These are phyloP conservation scores for Plebejus anna DNA, from an alignment of 2,888 invertebrate species.

Conservation along the genomic window DNA sequence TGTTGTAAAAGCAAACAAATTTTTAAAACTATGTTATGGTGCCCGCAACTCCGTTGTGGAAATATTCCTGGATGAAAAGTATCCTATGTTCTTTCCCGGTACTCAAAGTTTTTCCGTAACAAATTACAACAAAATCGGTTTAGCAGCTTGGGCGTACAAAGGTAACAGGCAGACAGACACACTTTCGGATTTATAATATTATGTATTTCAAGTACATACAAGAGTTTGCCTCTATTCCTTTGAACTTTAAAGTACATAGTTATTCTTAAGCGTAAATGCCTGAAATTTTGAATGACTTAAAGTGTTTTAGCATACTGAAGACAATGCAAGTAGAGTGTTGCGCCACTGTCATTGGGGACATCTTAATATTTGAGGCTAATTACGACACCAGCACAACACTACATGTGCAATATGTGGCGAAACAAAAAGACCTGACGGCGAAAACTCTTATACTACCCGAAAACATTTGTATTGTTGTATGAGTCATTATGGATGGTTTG, in stretches of 20 bases:
- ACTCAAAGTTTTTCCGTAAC: no score
- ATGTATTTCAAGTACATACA: no score
- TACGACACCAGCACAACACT: slow-evolving; percentile 24
- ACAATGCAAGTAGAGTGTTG: slow-evolving; percentile 9
- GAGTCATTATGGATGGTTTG: neutral
- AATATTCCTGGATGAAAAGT: no score
- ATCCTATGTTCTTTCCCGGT: no score
- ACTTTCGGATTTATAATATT: no score
- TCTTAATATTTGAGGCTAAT: slow-evolving; percentile 31
- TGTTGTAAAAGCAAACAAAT: neutral
- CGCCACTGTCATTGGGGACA: slow-evolving; percentile 44
- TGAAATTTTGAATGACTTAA: neutral
- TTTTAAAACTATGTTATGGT: no score
- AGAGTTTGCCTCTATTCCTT: no score
- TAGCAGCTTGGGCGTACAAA: no score
- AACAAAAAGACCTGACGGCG: neutral
- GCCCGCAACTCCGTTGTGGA: no score
- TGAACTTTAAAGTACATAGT: no score
- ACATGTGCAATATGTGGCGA: slow-evolving; percentile 4
- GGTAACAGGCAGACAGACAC: no score
- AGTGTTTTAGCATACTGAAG: neutral
- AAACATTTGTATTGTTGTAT: neutral
- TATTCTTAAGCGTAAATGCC: neutral
- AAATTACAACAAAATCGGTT: no score
- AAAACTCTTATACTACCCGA: neutral